Evolutionary conservation across 1,140 invertebrate species (phyloP), one percentile per base, ranked within the genome.

Genomic region (Drosophila simulans): DNA sequence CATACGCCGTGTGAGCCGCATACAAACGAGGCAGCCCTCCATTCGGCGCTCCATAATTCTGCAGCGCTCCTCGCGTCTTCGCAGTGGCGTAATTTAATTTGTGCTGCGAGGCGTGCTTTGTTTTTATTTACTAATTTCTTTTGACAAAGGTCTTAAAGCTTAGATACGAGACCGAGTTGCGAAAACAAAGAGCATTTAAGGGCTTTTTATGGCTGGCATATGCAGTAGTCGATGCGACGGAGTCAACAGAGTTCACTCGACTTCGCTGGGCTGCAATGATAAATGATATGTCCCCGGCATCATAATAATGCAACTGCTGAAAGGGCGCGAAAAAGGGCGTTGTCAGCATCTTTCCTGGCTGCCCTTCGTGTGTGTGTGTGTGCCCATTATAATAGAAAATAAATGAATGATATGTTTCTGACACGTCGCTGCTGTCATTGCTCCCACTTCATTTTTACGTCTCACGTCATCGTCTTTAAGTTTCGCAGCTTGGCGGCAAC

Each of bases 341-440:
- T 54, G 71, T 80, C 77, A 80, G 70, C 77, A 80, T 68, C 57
- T 77, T 55, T 75, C 53, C 69, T 51, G 52, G 74, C 59, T 52
- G 20, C 31, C 31, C 31, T 2, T 8, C 2, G 17, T 63, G 53
- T 75, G 46, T 37, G 35, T 49, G 43, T 35, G 31, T 59, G 48
- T 71, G 49, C 69, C 56, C 77, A 77, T 88, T 91, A 84, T 91
- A 84, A 91, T 91, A 91, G 89, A 91, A 91, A 91, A 91, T 91
- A 91, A 83, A 91, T 91, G 89, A 91, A 91, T 91, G 89, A 91
- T 91, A 81, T 91, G 83, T 89, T 91, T 91, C 77, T 91, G 89
- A 91, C 89, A 91, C 78, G 84, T 83, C 78, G 83, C 68, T 71
- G 84, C 72, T 89, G 84, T 89, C 80, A 76, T 79, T 78, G 84